Evolutionary conservation across 1,140 invertebrate species (phyloP).

Genomic region (Sycophila sp.): DNA sequence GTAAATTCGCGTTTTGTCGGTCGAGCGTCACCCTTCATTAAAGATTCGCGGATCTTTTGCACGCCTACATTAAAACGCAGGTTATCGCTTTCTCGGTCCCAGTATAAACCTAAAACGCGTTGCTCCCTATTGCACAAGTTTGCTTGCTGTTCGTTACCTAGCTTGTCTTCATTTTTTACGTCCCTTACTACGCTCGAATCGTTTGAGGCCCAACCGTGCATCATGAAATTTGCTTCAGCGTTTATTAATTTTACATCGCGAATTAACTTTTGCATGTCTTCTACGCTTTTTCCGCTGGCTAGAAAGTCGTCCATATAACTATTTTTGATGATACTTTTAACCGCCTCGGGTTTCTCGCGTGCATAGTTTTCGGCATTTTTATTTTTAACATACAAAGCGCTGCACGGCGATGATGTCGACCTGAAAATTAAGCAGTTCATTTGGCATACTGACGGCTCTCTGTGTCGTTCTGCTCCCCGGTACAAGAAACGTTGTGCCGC

Average conservation of each 20-base stretch:
- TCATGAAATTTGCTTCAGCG: neutral
- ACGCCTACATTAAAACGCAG: neutral
- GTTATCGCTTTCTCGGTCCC: neutral
- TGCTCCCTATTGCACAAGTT: neutral
- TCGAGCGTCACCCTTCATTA: neutral
- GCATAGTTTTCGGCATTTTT: conserved; percentile 27
- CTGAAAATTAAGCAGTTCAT: conserved; percentile 56
- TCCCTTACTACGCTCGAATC: neutral
- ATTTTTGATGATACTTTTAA: neutral
- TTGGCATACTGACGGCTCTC: conserved; percentile 33
- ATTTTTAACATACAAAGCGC: too few species aligned
- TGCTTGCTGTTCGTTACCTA: neutral
- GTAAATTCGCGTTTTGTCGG: conserved; percentile 13
- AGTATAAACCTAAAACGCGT: neutral
- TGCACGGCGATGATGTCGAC: conserved; percentile 48
- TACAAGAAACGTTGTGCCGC: too few species aligned
- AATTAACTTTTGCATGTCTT: neutral
- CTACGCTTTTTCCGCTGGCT: neutral
- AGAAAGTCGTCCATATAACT: neutral
- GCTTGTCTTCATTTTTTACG: neutral
- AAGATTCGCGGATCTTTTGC: neutral
- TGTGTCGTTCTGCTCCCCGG: conserved; percentile 1
- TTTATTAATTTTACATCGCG: neutral
- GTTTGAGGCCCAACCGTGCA: neutral
- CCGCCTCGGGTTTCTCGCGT: neutral